A percentile compares a stretch with the other conserved stretches of the same genome.
Conservation (phyloP, 2,113 vertebrate genomes). For the Oplegnathus fasciatus region DNA sequence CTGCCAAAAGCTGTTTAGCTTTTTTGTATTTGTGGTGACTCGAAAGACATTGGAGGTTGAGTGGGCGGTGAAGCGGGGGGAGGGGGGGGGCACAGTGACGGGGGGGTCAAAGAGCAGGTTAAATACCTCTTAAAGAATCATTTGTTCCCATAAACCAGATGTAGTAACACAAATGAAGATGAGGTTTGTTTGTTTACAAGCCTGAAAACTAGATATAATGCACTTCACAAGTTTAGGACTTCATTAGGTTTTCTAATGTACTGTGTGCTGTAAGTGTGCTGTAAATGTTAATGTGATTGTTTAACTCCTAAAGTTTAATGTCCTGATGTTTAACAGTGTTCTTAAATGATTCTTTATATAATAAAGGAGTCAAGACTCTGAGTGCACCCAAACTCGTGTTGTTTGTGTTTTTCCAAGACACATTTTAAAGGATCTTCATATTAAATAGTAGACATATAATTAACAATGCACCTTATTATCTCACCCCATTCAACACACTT, state of each 20-base stretch:
- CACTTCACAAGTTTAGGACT: background rate
- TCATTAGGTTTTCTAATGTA: background rate
- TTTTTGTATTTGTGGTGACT: conserved; percentile 73
- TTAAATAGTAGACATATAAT: background rate
- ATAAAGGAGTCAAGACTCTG: conserved; percentile 10
- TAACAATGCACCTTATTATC: background rate
- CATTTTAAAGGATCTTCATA: background rate
- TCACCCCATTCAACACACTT: background rate
- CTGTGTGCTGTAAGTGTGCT: background rate
- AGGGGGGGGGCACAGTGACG: conserved; percentile 18
- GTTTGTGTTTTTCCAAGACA: background rate
- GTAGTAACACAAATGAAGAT: conserved; percentile 6
- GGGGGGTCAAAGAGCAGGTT: conserved; percentile 61
- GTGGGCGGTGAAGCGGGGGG: conserved; percentile 56
- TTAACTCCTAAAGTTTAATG: background rate
- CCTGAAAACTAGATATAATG: background rate
- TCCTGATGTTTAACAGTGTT: background rate
- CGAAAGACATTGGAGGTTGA: conserved; percentile 70
- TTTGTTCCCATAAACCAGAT: conserved; percentile 32
- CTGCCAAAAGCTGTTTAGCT: conserved; percentile 77
- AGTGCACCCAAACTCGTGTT: background rate
- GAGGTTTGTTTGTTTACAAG: background rate
- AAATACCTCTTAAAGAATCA: conserved; percentile 33
- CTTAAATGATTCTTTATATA: background rate
- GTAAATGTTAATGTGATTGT: background rate